These are phyloP conservation scores for Fringilla coelebs DNA, from an alignment of 2,797 vertebrate genomes.

Conservation along the genomic window DNA sequence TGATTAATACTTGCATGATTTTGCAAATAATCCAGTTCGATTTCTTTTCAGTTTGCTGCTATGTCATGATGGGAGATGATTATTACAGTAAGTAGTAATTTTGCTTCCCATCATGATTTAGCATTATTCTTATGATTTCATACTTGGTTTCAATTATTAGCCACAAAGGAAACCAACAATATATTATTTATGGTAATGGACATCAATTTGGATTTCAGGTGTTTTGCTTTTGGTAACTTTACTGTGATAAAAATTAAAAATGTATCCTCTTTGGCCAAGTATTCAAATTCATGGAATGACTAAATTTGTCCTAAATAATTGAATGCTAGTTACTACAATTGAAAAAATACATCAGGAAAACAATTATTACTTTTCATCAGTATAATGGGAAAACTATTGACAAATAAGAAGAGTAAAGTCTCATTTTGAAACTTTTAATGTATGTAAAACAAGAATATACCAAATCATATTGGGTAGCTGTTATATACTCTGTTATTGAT, in stretches of 20 bases:
- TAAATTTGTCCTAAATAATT: background rate
- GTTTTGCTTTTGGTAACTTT: background rate
- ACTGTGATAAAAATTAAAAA: background rate
- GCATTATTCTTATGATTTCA: background rate
- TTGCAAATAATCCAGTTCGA: background rate
- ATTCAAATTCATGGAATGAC: background rate
- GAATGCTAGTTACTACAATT: background rate
- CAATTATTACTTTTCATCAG: background rate
- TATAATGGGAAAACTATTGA: background rate
- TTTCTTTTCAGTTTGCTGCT: background rate
- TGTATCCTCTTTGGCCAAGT: background rate
- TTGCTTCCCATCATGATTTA: conserved; percentile 16
- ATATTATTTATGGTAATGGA: conserved; percentile 48
- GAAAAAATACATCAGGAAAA: background rate
- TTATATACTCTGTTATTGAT: background rate
- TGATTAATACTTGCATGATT: background rate
- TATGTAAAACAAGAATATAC: background rate
- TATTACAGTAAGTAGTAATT: conserved; percentile 47
- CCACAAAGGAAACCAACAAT: background rate
- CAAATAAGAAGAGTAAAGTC: background rate
- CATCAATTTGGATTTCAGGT: background rate
- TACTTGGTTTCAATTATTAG: conserved; percentile 38
- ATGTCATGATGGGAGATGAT: background rate
- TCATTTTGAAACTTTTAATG: background rate
- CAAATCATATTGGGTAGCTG: background rate